Conservation (phyloP, 2,797 vertebrate genomes). For the Masticophis lateralis region DNA sequence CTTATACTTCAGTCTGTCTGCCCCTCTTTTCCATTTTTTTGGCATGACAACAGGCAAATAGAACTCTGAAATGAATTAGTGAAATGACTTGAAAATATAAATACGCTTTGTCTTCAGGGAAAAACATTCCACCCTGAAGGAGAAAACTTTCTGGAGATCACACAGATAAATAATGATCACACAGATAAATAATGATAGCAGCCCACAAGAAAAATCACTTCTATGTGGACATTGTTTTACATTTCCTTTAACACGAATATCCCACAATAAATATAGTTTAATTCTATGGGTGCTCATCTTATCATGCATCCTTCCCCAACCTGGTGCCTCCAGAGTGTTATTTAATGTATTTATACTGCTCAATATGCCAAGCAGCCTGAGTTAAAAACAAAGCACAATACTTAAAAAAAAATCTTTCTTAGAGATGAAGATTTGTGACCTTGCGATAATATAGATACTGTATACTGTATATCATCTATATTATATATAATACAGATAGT, state of each 20-base stretch:
- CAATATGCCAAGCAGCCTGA: background rate
- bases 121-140: conserved; percentile 32
- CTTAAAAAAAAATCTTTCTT: background rate
- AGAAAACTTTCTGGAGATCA: conserved; percentile 25
- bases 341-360: background rate
- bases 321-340: background rate
- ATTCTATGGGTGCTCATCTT: background rate
- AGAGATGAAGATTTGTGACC: background rate
- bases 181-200: conserved; percentile 26
- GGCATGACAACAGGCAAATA: conserved; percentile 3
- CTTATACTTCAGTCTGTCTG: background rate
- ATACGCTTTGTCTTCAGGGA: conserved; percentile 42
- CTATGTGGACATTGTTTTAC: conserved; percentile 26
- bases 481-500: no score
- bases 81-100: conserved; percentile 40
- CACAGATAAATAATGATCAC: conserved; percentile 30
- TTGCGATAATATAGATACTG: background rate
- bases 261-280: background rate
- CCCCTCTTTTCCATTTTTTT: background rate
- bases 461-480: no score
- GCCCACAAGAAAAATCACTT: background rate
- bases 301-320: background rate
- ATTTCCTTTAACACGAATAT: conserved; percentile 13
- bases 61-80: conserved; percentile 41
- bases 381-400: background rate